phyloP scores from a whole-genome alignment of 1,140 invertebrate species.

The Wasmannia auropunctata region DNA sequence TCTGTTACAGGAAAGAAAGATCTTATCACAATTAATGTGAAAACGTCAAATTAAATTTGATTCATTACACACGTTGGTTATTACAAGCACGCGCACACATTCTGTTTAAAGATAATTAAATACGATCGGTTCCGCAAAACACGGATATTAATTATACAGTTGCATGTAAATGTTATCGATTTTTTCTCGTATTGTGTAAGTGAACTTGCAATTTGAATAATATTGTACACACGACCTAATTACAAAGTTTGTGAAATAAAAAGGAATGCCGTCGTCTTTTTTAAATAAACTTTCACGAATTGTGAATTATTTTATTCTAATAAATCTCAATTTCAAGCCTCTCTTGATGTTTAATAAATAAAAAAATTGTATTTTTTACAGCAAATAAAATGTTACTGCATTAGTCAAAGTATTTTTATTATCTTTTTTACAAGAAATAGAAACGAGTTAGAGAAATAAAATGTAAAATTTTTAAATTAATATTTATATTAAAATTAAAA shows the following conservation, averaged over 20 bases:
- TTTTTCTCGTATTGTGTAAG: not conserved
- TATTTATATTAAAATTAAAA: no score
- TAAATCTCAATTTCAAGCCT: no score
- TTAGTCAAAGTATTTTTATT: not conserved
- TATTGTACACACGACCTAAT: not conserved
- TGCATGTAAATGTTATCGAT: constrained; percentile 3
- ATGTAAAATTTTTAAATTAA: not conserved
- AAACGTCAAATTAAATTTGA: not conserved
- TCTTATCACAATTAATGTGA: not conserved
- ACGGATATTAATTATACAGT: not conserved
- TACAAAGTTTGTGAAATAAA: not conserved
- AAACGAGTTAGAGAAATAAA: not conserved
- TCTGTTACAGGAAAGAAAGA: not conserved
- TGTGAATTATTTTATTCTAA: not conserved
- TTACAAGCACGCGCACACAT: not conserved
- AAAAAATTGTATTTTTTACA: not conserved
- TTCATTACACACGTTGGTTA: not conserved
- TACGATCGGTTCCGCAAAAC: not conserved
- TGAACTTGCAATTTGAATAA: constrained; percentile 1
- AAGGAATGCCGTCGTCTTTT: not conserved
- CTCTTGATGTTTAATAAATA: no score
- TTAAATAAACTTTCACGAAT: not conserved
- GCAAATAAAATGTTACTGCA: not conserved
- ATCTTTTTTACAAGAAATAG: not conserved
- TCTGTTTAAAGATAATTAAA: not conserved